These are phyloP conservation scores for Oeneis ivallda DNA, from an alignment of 2,888 invertebrate species.

Conservation along the genomic window DNA sequence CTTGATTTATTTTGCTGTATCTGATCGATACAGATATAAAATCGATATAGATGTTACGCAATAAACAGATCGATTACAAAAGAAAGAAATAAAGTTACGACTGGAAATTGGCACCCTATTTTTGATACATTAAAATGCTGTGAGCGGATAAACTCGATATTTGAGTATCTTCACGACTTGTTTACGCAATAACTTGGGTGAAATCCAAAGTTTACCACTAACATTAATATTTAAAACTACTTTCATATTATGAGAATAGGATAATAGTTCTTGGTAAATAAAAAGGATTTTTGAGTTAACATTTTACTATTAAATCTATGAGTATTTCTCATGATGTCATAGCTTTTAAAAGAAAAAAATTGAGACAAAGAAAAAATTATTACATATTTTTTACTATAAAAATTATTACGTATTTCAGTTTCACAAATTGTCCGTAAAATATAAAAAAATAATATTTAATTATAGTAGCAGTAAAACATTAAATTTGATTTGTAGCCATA, in stretches of 20 bases:
- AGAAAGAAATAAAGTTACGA: not conserved
- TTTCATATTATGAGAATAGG: too few relatives aligned
- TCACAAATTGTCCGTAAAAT: too few relatives aligned
- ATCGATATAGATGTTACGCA: not conserved
- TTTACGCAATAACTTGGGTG: conserved; percentile 10
- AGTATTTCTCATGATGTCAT: too few relatives aligned
- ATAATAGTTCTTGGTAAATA: too few relatives aligned
- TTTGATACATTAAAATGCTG: not conserved
- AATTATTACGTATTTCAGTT: too few relatives aligned
- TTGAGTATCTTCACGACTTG: not conserved
- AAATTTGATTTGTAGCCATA: not conserved
- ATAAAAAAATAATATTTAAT: not conserved
- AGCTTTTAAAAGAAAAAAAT: too few relatives aligned
- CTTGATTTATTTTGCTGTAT: too few relatives aligned
- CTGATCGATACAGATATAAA: too few relatives aligned
- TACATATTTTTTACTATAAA: too few relatives aligned
- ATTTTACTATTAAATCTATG: too few relatives aligned
- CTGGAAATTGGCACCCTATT: not conserved
- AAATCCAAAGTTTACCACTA: conserved; percentile 3
- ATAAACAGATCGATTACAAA: not conserved
- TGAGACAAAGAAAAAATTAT: too few relatives aligned
- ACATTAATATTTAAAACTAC: not conserved
- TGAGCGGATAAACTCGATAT: conserved; percentile 4
- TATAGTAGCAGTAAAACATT: not conserved
- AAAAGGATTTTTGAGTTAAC: too few relatives aligned